Percentiles rank a stretch among this genome's conserved stretches.
Evolutionary conservation across 2,888 invertebrate species (phyloP).

Genomic region (Rhodophaea formosa): DNA sequence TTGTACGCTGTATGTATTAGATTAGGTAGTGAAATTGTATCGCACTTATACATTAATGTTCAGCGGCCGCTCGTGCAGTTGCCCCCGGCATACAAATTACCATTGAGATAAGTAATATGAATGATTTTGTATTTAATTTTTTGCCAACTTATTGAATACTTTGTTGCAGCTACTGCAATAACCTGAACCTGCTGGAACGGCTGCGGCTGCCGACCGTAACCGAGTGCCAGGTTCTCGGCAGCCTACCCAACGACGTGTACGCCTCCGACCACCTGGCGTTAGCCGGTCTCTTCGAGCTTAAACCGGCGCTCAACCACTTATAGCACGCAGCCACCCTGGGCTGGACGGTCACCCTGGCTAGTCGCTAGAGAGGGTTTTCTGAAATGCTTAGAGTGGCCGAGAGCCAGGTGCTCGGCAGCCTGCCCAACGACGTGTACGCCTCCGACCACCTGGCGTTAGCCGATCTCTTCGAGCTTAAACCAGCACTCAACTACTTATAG

Average conservation of each 20-base stretch:
- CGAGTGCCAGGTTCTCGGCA: slow-evolving; percentile 78
- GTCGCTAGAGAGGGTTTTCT: too few species aligned
- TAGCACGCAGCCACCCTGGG: too few species aligned
- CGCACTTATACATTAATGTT: too few species aligned
- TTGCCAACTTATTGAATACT: background rate
- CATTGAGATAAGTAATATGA: too few species aligned
- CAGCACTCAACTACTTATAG: slow-evolving; percentile 8
- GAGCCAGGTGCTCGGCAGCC: slow-evolving; percentile 73
- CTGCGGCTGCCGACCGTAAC: slow-evolving; percentile 84
- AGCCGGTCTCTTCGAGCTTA: slow-evolving; percentile 85
- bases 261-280: slow-evolving; percentile 94
- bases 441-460: slow-evolving; percentile 94
- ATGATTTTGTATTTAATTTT: too few species aligned
- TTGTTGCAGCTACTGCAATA: slow-evolving; percentile 61
- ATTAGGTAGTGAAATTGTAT: too few species aligned
- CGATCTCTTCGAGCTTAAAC: slow-evolving; percentile 83
- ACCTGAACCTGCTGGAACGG: slow-evolving; percentile 80
- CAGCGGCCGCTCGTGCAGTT: too few species aligned
- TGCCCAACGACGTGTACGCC: slow-evolving; percentile 88
- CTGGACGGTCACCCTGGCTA: too few species aligned
- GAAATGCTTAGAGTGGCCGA: too few species aligned
- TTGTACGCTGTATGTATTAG: too few species aligned
- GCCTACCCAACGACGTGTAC: slow-evolving; percentile 87
- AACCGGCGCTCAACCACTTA: slow-evolving; percentile 17
- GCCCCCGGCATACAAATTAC: too few species aligned